Evolutionary conservation across 2,113 vertebrate species (phyloP).

Genomic region (Hylia prasina): DNA sequence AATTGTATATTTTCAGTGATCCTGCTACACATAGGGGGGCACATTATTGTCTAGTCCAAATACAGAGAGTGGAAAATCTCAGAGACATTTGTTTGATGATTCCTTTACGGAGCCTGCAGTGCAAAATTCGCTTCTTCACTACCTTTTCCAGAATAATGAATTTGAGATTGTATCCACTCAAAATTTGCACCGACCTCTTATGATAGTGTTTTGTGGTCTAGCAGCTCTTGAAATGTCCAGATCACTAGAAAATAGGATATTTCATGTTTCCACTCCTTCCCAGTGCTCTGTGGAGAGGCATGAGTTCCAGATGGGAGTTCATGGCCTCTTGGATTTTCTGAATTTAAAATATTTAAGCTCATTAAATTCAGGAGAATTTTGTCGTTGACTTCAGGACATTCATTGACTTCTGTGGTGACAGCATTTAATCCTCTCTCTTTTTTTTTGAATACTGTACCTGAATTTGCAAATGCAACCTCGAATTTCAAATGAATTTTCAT

Average conservation of each 20-base stretch:
- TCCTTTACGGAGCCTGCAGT: background rate
- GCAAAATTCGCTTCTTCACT: background rate
- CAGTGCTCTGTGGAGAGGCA: rapidly evolving
- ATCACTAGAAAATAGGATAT: background rate
- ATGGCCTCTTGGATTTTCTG: background rate
- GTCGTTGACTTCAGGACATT: background rate
- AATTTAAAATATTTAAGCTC: background rate
- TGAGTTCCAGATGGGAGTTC: background rate
- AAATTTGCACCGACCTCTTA: background rate
- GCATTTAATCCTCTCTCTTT: background rate
- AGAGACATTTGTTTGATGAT: background rate
- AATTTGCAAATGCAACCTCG: background rate
- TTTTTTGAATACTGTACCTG: background rate
- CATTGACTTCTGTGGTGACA: background rate
- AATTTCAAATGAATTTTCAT: background rate
- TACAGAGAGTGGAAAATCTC: background rate
- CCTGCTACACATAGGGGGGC: background rate
- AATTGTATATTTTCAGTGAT: background rate
- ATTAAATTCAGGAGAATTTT: background rate
- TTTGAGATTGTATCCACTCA: background rate
- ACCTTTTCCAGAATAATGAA: background rate
- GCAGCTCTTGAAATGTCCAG: background rate
- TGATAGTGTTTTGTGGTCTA: background rate
- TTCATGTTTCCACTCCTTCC: background rate
- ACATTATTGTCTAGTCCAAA: background rate